Base-by-base conservation (phyloP, 2,113 vertebrate genomes). In the Rhipidura dahli region DNA sequence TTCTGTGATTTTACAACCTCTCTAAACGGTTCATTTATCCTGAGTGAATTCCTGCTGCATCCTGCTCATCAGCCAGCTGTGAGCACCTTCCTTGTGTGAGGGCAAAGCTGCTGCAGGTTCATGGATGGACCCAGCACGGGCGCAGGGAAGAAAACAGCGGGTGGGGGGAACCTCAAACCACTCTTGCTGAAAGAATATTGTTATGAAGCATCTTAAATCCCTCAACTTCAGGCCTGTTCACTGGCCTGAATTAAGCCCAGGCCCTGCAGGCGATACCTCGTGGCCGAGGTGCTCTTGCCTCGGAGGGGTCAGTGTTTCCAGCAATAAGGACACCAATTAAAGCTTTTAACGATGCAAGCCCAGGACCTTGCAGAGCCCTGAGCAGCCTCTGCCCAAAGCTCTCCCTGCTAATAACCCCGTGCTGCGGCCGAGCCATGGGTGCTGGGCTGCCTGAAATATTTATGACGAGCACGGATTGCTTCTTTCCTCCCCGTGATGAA, bases 391-490 rank as follows among this genome's bases (percentile, higher is more conserved):
- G 0, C 80, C 80, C 94, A 22, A 2, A 7, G 51, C 91, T 89
- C 65, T 60, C 83, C n/a, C 37, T 7, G 47, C 76, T 90, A 87
- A 96, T 31, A 73, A 87, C 45, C 54, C 6, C 2, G 40, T 49
- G 68, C 72, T 0, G 4, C 0, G 5, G 71, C 80, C 0, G 1
- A 72, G 59, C 1, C 0, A 16, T 1, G 71, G 92, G 42, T 26
- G 39, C 85, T 53, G 73, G 65, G 80, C 82, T 77, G 83, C 76
- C 91, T 86, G 53, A 65, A 93, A 64, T 71, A 78, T 81, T 83
- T 50, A 81, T 84, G 64, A 13, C 10, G 1, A n/a, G 4, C 4
- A 0, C 4, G 39, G 59, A 28, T n/a, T 12, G 76, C 76, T 30
- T 12, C 71, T 65, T 47, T 49, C 50, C 82, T 66, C 53, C 44